These are phyloP conservation scores for Pristionchus maxplancki DNA, from an alignment of 2,888 invertebrate species.

Conservation along the genomic window DNA sequence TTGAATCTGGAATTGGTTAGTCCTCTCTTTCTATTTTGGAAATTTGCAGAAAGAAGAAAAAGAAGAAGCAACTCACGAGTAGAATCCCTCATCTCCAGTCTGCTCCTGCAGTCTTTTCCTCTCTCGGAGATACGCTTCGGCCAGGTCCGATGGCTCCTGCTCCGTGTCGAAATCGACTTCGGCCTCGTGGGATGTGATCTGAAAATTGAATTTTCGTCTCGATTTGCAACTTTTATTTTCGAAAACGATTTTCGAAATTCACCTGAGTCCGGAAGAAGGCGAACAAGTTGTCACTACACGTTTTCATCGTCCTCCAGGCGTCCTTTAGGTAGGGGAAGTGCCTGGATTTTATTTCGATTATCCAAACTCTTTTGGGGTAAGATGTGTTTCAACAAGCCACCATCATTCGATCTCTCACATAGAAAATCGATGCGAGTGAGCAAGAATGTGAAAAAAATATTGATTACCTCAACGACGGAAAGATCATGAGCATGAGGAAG, in stretches of 20 bases:
- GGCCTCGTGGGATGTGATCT: neutral
- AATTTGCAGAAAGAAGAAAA: neutral
- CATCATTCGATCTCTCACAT: too few relatives aligned
- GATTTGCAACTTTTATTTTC: too few relatives aligned
- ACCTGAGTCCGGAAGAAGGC: neutral
- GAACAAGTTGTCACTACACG: neutral
- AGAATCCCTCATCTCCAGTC: neutral
- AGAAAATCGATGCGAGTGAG: too few relatives aligned
- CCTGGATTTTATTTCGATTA: too few relatives aligned
- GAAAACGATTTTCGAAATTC: too few relatives aligned
- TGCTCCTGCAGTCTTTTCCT: neutral
- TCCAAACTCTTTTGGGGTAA: too few relatives aligned
- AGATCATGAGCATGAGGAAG: neutral
- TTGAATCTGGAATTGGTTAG: neutral
- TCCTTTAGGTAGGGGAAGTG: neutral
- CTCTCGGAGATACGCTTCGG: neutral
- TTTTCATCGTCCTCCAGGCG: neutral
- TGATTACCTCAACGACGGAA: neutral
- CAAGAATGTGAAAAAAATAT: neutral
- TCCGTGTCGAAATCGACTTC: neutral
- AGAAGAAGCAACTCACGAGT: neutral
- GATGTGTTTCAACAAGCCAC: too few relatives aligned
- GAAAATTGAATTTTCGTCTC: too few relatives aligned
- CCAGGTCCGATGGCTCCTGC: neutral
- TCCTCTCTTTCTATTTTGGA: too few relatives aligned